Evolutionary conservation across 1,140 invertebrate genomes (phyloP).

Genomic region (Cotesia chilonis): DNA sequence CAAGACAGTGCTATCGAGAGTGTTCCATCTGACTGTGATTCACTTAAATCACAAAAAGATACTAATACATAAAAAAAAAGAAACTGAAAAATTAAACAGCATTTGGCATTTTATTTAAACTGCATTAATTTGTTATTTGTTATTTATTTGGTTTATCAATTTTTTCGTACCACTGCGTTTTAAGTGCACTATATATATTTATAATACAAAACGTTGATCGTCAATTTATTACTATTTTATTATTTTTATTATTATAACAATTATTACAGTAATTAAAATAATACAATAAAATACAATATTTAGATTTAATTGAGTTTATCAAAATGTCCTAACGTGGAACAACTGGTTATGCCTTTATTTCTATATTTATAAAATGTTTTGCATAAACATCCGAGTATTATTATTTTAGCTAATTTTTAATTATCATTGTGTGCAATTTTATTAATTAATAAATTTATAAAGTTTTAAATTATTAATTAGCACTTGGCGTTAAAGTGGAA

Average conservation of each 20-base stretch:
- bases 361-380: background rate
- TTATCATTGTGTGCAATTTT: slow-evolving; percentile 12
- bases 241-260: too few relatives aligned
- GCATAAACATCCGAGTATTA: slow-evolving; percentile 30
- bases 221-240: too few relatives aligned
- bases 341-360: slow-evolving; percentile 16
- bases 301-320: background rate
- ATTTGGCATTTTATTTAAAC: slow-evolving; percentile 1
- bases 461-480: background rate
- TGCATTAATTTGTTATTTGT: background rate
- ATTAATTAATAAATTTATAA: background rate
- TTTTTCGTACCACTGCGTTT: background rate
- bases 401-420: slow-evolving; percentile 20
- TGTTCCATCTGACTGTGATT: slow-evolving; percentile 52
- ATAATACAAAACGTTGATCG: background rate
- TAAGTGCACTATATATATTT: background rate
- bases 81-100: background rate
- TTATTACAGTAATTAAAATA: too few relatives aligned
- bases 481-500: background rate
- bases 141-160: slow-evolving; percentile 10
- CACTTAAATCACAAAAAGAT: slow-evolving; percentile 54
- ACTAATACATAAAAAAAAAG: slow-evolving; percentile 39
- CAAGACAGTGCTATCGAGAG: slow-evolving; percentile 57
- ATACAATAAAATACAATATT: background rate
- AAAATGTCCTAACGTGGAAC: background rate